Conservation (phyloP, 2,113 vertebrate species). For the Pithys albifrons region DNA sequence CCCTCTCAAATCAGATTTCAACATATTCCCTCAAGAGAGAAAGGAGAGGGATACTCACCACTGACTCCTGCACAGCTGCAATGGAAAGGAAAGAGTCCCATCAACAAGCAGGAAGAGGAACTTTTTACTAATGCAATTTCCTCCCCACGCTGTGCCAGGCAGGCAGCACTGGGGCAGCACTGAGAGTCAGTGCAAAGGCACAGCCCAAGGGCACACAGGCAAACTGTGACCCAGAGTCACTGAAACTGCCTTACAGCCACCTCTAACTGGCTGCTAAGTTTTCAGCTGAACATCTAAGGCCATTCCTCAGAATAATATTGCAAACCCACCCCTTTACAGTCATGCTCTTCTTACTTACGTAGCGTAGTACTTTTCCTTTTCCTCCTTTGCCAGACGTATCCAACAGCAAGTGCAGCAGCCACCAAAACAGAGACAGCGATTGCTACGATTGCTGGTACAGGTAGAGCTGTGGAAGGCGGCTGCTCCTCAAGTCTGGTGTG, state of each 20-base stretch:
- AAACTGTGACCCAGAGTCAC: background rate
- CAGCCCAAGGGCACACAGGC: background rate
- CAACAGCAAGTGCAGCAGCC: background rate
- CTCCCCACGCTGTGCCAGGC: background rate
- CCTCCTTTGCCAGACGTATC: background rate
- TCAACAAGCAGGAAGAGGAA: background rate
- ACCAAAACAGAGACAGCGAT: background rate
- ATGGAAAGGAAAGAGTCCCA: background rate
- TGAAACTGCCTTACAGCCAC: background rate
- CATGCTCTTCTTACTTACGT: accelerated
- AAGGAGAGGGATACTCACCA: background rate
- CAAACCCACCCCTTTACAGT: background rate
- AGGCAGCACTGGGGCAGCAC: background rate
- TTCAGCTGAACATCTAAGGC: background rate
- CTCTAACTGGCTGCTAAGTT: background rate
- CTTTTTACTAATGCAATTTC: background rate
- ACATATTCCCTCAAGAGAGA: background rate
- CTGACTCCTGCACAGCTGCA: background rate
- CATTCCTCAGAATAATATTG: background rate
- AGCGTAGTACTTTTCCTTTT: background rate
- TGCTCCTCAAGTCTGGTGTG: background rate
- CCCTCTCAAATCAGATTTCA: background rate
- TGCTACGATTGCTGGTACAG: background rate
- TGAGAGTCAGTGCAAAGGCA: background rate
- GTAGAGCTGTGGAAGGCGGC: background rate